Conservation (phyloP, 2,113 vertebrate genomes). For the Puntigrus tetrazona region DNA sequence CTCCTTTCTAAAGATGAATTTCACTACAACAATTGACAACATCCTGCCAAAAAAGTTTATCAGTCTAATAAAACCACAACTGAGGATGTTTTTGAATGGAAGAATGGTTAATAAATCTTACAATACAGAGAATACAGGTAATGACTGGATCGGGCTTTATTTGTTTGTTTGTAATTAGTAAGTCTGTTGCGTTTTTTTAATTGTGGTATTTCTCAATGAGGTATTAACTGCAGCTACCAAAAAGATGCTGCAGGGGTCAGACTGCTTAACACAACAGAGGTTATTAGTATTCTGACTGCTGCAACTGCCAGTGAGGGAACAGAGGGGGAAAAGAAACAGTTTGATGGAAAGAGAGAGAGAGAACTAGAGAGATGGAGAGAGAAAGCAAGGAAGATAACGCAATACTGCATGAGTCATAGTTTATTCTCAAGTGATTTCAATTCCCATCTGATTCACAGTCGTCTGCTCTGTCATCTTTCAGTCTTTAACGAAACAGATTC, state of each 20-base stretch:
- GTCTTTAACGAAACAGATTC: background rate
- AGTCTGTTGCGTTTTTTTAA: background rate
- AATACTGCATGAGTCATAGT: constrained; percentile 16
- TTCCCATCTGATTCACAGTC: constrained; percentile 8
- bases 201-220: background rate
- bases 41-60: background rate
- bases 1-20: too few relatives aligned
- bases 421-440: background rate
- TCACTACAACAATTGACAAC: background rate
- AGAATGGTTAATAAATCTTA: background rate
- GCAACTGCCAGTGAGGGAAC: constrained; percentile 9
- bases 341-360: background rate
- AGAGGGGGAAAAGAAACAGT: background rate
- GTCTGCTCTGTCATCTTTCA: background rate
- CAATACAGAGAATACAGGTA: background rate
- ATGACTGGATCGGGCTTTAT: background rate
- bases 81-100: background rate
- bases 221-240: background rate
- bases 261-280: background rate
- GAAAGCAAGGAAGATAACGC: background rate
- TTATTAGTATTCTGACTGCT: constrained; percentile 22
- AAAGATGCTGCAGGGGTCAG: constrained; percentile 25
- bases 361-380: background rate
- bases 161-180: background rate
- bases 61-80: background rate